Evolutionary conservation across 2,113 vertebrate species (phyloP).

Genomic region (Ceyx margarethae): DNA sequence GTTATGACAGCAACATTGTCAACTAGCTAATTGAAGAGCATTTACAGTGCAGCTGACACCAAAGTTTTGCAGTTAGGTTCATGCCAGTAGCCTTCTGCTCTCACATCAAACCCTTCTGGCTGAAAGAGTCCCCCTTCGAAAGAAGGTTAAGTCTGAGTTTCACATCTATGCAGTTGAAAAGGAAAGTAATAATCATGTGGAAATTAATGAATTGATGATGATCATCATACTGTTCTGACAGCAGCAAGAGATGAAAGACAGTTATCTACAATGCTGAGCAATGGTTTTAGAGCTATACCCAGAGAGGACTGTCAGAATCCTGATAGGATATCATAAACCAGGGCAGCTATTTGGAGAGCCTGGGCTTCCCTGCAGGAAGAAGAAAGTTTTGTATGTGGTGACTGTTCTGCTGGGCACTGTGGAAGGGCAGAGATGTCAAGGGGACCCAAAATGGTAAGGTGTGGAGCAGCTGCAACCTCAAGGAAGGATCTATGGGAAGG

Average conservation of each 20-base stretch:
- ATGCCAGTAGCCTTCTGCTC: neutral
- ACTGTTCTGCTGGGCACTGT: neutral
- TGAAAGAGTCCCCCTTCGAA: neutral
- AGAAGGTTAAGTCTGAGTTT: neutral
- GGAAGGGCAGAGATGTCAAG: neutral
- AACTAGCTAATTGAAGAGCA: neutral
- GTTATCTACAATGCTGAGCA: neutral
- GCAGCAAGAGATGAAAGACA: neutral
- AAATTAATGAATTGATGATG: neutral
- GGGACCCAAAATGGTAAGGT: neutral
- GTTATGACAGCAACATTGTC: neutral
- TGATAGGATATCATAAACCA: neutral
- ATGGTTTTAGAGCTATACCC: neutral
- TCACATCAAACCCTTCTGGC: neutral
- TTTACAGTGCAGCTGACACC: neutral
- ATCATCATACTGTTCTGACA: neutral
- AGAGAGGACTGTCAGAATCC: neutral
- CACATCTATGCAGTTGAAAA: neutral
- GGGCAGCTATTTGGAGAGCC: neutral
- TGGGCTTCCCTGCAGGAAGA: neutral
- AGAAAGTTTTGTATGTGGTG: neutral
- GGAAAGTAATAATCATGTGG: neutral
- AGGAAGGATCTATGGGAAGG: neutral
- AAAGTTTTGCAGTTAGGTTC: neutral
- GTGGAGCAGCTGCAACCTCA: neutral